Conservation (phyloP, 2,113 vertebrate species). For the Ascaphus truei region DNA sequence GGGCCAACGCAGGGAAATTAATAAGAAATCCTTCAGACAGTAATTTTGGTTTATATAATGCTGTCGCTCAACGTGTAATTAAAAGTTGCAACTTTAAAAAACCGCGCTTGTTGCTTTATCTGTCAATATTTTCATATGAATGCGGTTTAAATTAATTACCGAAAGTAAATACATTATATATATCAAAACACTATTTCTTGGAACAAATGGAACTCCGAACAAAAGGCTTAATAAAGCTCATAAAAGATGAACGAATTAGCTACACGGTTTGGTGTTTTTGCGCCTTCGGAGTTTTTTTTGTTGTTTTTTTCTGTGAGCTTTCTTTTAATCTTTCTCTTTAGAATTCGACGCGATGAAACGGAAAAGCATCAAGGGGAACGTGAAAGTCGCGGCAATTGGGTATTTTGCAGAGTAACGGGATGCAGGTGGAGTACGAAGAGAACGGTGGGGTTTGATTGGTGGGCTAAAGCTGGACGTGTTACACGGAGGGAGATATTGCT, state of each 20-base stretch:
- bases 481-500: too few relatives aligned
- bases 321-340: constrained; percentile 10
- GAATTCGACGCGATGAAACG: neutral
- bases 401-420: neutral
- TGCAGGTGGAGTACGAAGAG: neutral
- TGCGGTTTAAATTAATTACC: constrained; percentile 86
- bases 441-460: too few relatives aligned
- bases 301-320: constrained; percentile 15
- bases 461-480: too few relatives aligned
- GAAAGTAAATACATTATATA: constrained; percentile 70
- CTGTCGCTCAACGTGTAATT: constrained; percentile 81
- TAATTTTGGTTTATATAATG: constrained; percentile 70
- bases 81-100: constrained; percentile 81
- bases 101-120: constrained; percentile 88
- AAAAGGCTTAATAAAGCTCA: constrained; percentile 67
- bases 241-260: constrained; percentile 63
- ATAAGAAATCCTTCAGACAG: constrained; percentile 63
- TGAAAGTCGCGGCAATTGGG: neutral
- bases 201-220: constrained; percentile 60
- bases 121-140: constrained; percentile 91
- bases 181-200: constrained; percentile 62
- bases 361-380: constrained; percentile 7
- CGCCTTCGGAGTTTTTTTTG: neutral
- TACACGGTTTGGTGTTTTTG: neutral
- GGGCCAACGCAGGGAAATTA: constrained; percentile 61